Percentiles rank a stretch among this genome's conserved stretches.
Evolutionary conservation across 2,888 invertebrate genomes (phyloP).

Genomic region (Lycaena phlaeas): DNA sequence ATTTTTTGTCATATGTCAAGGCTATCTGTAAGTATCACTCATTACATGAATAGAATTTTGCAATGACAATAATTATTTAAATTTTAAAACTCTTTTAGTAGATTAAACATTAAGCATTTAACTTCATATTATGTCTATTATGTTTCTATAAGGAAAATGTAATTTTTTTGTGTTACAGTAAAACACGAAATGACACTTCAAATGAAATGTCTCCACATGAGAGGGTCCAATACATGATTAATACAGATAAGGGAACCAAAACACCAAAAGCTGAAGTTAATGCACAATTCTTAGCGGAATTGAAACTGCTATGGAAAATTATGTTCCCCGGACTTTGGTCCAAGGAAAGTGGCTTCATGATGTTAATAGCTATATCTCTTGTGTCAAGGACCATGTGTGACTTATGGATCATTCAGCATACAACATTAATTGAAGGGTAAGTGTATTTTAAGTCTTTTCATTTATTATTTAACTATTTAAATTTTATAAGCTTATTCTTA

Average conservation of each 20-base stretch:
- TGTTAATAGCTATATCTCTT: slow-evolving; percentile 84
- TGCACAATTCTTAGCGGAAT: slow-evolving; percentile 79
- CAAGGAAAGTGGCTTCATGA: slow-evolving; percentile 81
- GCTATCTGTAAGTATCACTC: no score
- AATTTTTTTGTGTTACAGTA: slow-evolving; percentile 18
- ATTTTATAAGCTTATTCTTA: no score
- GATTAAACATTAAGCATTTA: no score
- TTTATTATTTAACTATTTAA: not conserved
- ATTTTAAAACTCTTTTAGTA: no score
- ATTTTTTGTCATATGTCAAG: no score
- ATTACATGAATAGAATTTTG: no score
- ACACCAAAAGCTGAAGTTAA: slow-evolving; percentile 83
- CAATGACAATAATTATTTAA: no score
- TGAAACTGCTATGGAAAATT: slow-evolving; percentile 79
- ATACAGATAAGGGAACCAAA: slow-evolving; percentile 76
- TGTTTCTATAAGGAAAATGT: no score
- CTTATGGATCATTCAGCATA: slow-evolving; percentile 96
- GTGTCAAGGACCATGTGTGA: slow-evolving; percentile 94
- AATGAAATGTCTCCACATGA: slow-evolving; percentile 70
- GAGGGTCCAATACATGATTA: slow-evolving; percentile 85
- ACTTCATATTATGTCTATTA: no score
- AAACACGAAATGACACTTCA: slow-evolving; percentile 30
- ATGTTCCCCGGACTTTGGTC: slow-evolving; percentile 86
- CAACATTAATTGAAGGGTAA: slow-evolving; percentile 93
- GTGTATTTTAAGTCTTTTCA: slow-evolving; percentile 18